phyloP scores from a whole-genome alignment of 2,113 vertebrate genomes.

The Eulemur rufifrons region DNA sequence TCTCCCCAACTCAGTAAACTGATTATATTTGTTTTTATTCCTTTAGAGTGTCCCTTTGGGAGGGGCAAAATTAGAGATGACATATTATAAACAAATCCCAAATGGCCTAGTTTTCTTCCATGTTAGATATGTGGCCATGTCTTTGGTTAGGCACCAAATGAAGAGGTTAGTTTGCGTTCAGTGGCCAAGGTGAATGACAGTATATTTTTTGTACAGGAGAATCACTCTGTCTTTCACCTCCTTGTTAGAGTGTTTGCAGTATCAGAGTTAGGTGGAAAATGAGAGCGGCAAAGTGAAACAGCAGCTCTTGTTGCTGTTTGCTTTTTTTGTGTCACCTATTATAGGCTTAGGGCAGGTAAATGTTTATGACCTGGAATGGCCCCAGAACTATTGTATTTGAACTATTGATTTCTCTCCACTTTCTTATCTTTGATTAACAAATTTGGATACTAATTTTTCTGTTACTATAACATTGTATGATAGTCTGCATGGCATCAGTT shows the following conservation, averaged over 20 bases:
- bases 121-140: neutral
- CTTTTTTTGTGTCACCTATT: neutral
- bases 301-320: neutral
- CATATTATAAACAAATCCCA: neutral
- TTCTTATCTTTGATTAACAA: neutral
- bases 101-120: neutral
- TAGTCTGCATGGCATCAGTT: neutral
- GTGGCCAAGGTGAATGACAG: neutral
- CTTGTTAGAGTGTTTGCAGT: neutral
- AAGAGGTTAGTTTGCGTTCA: neutral
- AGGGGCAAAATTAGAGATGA: neutral
- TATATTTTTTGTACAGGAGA: neutral
- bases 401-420: neutral
- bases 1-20: neutral
- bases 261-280: neutral
- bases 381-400: neutral
- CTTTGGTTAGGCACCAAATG: neutral
- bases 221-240: neutral
- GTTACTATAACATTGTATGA: neutral
- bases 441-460: neutral
- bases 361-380: neutral
- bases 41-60: neutral
- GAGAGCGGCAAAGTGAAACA: neutral
- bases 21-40: constrained; percentile 8
- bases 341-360: neutral